These are phyloP conservation scores for Alitta virens DNA, from an alignment of 2,888 invertebrate species.

Conservation along the genomic window DNA sequence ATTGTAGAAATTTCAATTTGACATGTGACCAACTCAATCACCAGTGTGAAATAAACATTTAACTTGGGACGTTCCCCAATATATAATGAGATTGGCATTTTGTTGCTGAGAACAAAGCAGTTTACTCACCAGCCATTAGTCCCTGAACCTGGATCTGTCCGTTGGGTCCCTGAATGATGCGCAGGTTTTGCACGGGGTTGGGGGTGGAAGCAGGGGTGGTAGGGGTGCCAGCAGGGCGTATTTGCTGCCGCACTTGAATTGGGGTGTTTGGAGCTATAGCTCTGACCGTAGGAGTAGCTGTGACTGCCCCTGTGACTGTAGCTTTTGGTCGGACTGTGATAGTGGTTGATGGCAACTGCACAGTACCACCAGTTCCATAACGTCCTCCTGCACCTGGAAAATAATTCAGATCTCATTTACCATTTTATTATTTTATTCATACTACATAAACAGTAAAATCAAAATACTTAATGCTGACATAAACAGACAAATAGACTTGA, in stretches of 20 bases:
- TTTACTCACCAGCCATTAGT: conserved; percentile 74
- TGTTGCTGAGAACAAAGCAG: too few species aligned
- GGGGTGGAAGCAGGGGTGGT: conserved; percentile 1
- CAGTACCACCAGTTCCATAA: conserved; percentile 21
- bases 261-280: conserved; percentile 16
- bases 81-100: too few species aligned
- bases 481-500: too few species aligned
- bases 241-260: not conserved
- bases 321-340: conserved; percentile 39
- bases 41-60: too few species aligned
- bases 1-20: too few species aligned
- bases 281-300: conserved; percentile 4
- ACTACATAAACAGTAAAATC: too few species aligned
- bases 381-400: conserved; percentile 10
- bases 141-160: conserved; percentile 91
- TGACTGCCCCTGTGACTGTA: conserved; percentile 25
- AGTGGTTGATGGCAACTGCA: conserved; percentile 43
- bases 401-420: too few species aligned
- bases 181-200: conserved; percentile 60
- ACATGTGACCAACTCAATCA: too few species aligned
- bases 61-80: too few species aligned
- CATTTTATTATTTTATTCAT: too few species aligned
- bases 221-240: not conserved
- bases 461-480: too few species aligned
- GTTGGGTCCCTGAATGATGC: conserved; percentile 85